Base-by-base conservation (phyloP, 2,113 vertebrate genomes). In the Cairina moschata region DNA sequence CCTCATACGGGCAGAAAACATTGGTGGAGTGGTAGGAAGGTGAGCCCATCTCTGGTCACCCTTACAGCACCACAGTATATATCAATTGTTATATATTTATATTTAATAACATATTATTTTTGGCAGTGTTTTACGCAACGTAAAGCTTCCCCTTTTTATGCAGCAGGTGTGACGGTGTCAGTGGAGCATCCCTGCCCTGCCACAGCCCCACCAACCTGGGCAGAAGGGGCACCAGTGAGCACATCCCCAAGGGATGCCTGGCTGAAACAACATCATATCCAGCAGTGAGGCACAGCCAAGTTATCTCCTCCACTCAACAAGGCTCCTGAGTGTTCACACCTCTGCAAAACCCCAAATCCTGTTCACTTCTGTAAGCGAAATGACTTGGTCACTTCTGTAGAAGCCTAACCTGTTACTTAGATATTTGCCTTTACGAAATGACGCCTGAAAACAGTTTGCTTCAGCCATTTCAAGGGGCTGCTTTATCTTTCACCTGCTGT, bases 151-250 rank as follows among this genome's bases (percentile, higher is more conserved):
- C 26, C 74, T 75, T 60, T 36, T 78, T 66, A 50, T 46, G 65
- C 78, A 78, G 67, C 69, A 84, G 25, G 16, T 2, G 0, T 2
- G 20, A 60, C 0, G 1, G 40, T 46, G 17, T 3, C 32, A 56
- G 71, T 38, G 25, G 28, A 71, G 13, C 21, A 78, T 11, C 36
- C 13, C 59, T 46, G 42, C 25, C 38, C 36, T n/a, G 28, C 23
- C 12, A 22, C 0, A 3, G 31, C 20, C 23, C 23, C 50, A 26
- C 50, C 38, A 25, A 2, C 5, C 78, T 7, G 20, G 22, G 62
- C 56, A 60, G 23, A 80, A 73, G 58, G 40, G 75, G 36, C 28
- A 55, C 71, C 13, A 13, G 22, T 26, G 76, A 58, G 23, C 63
- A 9, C 38, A 71, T 58, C 46, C 58, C 46, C 62, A 63, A 3